Percentiles rank a stretch among this genome's conserved stretches.
Conservation (phyloP, 2,888 invertebrate species). For the Apotomis betuletana region DNA sequence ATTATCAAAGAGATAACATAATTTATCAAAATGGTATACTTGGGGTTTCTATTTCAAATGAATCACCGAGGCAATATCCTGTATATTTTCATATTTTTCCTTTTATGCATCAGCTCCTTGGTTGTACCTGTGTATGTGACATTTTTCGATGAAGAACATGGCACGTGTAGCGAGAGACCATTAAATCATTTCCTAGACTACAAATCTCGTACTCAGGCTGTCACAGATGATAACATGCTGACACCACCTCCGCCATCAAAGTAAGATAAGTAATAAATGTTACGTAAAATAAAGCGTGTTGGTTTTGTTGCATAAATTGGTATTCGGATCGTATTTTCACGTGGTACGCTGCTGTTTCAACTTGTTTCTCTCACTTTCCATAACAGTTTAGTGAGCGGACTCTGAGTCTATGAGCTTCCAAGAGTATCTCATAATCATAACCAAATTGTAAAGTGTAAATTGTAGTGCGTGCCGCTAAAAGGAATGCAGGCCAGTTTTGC, state of each 20-base stretch:
- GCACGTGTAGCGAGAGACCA: constrained; percentile 38
- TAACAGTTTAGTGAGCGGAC: no score
- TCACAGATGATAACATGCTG: constrained; percentile 1
- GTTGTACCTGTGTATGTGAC: constrained; percentile 43
- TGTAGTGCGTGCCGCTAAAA: no score
- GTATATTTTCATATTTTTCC: constrained; percentile 39
- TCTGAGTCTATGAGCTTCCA: no score
- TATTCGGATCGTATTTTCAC: no score
- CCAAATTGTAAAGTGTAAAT: no score
- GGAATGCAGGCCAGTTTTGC: no score
- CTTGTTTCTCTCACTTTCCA: no score
- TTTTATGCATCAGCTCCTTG: constrained; percentile 36
- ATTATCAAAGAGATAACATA: neutral
- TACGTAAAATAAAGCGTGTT: neutral
- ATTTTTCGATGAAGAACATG: constrained; percentile 17
- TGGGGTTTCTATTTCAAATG: constrained; percentile 14
- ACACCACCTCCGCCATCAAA: neutral
- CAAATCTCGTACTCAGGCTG: neutral
- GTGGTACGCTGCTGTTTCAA: no score
- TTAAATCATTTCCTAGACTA: constrained; percentile 28
- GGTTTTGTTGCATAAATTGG: neutral
- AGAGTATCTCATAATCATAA: no score
- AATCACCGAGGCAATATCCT: constrained; percentile 36
- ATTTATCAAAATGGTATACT: neutral
- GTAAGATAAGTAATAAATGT: neutral